These are phyloP conservation scores for pig (Sus scrofa) DNA, from an alignment of 2,113 vertebrate genomes.

Conservation along the genomic window DNA sequence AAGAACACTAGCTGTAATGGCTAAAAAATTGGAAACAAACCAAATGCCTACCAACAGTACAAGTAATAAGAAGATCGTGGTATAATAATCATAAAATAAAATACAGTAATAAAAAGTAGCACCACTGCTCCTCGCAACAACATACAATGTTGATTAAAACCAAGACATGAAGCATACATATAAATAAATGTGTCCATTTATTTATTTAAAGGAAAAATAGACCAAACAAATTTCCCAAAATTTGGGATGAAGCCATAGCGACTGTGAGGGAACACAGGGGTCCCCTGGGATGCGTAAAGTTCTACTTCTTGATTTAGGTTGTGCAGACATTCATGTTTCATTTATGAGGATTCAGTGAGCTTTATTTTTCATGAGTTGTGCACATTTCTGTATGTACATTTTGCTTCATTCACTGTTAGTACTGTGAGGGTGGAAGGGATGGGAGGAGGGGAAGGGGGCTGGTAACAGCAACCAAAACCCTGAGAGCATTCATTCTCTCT, in stretches of 20 bases:
- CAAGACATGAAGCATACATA: neutral
- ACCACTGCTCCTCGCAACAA: neutral
- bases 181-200: neutral
- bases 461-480: neutral
- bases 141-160: neutral
- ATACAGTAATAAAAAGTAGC: neutral
- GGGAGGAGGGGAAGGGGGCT: too few relatives aligned
- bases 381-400: neutral
- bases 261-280: too few relatives aligned
- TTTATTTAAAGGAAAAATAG: neutral
- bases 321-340: neutral
- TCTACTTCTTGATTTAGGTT: neutral
- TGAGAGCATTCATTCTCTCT: neutral
- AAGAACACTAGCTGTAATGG: neutral
- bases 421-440: neutral
- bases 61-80: neutral
- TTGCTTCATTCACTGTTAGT: neutral
- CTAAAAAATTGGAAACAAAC: neutral
- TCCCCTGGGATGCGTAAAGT: too few relatives aligned
- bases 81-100: neutral
- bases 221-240: neutral
- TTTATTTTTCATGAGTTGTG: neutral
- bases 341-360: neutral
- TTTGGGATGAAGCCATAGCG: neutral
- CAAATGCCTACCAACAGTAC: neutral